Evolutionary conservation across 2,888 invertebrate genomes (phyloP).

Genomic region (Lordiphosa andalusiaca): DNA sequence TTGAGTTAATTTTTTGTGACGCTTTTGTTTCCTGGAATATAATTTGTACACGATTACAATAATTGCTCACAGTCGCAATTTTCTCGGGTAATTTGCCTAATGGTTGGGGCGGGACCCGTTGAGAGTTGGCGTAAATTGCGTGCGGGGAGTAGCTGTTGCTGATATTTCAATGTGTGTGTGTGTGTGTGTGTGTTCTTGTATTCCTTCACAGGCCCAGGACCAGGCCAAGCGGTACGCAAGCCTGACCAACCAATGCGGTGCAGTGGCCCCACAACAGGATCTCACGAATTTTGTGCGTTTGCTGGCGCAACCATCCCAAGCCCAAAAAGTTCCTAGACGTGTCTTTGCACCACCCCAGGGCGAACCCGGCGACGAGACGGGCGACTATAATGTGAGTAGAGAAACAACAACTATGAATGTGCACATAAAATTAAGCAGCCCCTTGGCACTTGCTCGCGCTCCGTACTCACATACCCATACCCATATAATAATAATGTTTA

Average conservation of each 20-base stretch:
- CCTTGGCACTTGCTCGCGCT: neutral
- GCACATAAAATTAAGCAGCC: no score
- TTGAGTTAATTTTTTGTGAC: conserved; percentile 36
- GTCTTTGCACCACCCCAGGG: conserved; percentile 85
- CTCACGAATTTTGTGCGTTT: conserved; percentile 87
- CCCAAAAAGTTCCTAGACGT: conserved; percentile 80
- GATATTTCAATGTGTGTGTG: neutral
- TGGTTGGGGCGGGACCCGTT: conserved; percentile 15
- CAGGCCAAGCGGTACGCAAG: conserved; percentile 92
- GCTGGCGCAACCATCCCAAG: conserved; percentile 82
- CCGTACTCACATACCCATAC: no score
- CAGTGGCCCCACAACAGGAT: conserved; percentile 83
- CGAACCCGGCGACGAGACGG: conserved; percentile 80
- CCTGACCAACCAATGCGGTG: conserved; percentile 88
- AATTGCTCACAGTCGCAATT: conserved; percentile 57
- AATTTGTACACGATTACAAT: conserved; percentile 62
- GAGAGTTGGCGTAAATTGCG: conserved; percentile 2
- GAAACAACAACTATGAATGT: no score
- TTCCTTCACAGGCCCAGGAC: conserved; percentile 85
- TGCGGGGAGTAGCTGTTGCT: conserved; percentile 23
- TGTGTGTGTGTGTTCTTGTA: no score
- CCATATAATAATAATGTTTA: no score
- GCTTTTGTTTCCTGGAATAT: conserved; percentile 38
- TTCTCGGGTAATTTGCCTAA: conserved; percentile 57
- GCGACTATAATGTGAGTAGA: conserved; percentile 81